These are phyloP conservation scores for Rhagium mordax DNA, from an alignment of 2,888 invertebrate species.

Conservation along the genomic window DNA sequence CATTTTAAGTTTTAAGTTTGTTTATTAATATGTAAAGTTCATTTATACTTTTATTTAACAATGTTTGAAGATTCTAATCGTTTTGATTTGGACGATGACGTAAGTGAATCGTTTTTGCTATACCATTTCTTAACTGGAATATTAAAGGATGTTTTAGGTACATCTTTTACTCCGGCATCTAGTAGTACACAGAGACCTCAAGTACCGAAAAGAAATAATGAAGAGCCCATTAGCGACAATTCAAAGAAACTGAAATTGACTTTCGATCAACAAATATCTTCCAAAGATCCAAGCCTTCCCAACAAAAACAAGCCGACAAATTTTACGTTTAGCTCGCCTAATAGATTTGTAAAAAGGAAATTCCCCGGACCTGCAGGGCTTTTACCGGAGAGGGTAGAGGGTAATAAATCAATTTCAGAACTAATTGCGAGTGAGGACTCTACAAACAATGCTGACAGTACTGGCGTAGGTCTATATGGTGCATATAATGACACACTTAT, in stretches of 20 bases:
- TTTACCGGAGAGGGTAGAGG: slow-evolving; percentile 44
- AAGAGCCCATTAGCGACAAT: neutral
- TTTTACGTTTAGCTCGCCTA: slow-evolving; percentile 25
- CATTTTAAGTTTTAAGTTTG: neutral
- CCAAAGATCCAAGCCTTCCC: neutral
- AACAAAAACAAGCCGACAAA: slow-evolving; percentile 20
- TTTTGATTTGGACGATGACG: slow-evolving; percentile 19
- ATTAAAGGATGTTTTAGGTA: slow-evolving; percentile 36
- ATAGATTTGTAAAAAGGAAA: slow-evolving; percentile 52
- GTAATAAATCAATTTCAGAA: slow-evolving; percentile 37
- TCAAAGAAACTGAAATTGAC: slow-evolving; percentile 34
- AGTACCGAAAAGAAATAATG: slow-evolving; percentile 23
- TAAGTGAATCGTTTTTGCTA: neutral
- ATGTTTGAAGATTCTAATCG: neutral
- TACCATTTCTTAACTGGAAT: neutral
- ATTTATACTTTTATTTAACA: neutral
- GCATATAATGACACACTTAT: neutral
- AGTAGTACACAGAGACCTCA: slow-evolving; percentile 37
- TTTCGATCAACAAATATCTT: neutral
- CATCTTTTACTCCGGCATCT: slow-evolving; percentile 34
- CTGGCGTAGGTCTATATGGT: slow-evolving; percentile 17
- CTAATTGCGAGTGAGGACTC: slow-evolving; percentile 31
- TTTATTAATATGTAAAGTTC: neutral
- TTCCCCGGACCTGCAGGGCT: slow-evolving; percentile 61
- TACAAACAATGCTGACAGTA: neutral